phyloP scores from a whole-genome alignment of 2,797 vertebrate genomes.

The Perodicticus potto region DNA sequence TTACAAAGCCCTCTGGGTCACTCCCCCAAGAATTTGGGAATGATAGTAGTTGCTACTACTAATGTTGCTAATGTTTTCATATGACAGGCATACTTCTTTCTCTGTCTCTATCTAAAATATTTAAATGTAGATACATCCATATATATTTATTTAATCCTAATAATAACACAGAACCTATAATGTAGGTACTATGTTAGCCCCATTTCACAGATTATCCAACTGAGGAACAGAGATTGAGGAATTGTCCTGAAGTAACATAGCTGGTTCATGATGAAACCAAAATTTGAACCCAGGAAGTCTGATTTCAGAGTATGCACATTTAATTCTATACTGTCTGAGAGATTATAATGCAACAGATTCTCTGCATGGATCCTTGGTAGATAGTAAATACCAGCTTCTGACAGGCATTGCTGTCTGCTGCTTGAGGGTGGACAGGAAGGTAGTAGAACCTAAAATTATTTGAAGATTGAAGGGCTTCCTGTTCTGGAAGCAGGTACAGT shows the following conservation, averaged over 20 bases:
- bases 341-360: not conserved
- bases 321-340: not conserved
- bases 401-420: not conserved
- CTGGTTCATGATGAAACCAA: not conserved
- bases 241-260: not conserved
- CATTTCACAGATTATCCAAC: not conserved
- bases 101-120: not conserved
- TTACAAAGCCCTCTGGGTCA: not conserved
- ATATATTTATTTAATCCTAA: not conserved
- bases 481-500: not conserved
- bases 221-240: slow-evolving; percentile 4
- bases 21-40: not conserved
- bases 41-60: not conserved
- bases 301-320: not conserved
- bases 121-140: not conserved
- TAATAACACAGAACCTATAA: not conserved
- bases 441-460: not conserved
- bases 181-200: not conserved
- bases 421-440: not conserved
- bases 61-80: not conserved
- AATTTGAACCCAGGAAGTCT: not conserved
- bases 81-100: not conserved
- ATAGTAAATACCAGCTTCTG: not conserved
- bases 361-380: not conserved
- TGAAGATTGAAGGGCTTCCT: not conserved